Base-by-base conservation (phyloP, 2,888 invertebrate genomes). In the Ormyrus thymus region DNA sequence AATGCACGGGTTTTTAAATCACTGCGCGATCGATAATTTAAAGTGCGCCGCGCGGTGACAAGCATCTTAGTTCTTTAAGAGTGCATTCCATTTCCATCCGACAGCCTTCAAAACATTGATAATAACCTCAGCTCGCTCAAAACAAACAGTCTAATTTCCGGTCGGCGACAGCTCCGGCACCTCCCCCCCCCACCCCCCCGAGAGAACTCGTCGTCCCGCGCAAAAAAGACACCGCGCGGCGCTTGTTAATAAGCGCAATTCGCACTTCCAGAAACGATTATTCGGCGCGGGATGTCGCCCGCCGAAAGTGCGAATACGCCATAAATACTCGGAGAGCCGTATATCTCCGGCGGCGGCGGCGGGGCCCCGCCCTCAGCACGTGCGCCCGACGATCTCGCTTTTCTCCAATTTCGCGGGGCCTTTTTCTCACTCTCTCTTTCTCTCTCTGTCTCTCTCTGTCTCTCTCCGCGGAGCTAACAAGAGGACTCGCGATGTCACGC, bases 251-350 rank as follows among this genome's bases (percentile, higher is more conserved):
- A 87, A 87, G 86, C 82, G 83, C 84, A 84, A 85, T 88, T 88
- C 86, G 84, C 88, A 86, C 88, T 88, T 89, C 85, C 87, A 87
- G 85, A 87, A 88, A 86, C 87, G 88, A 90, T 89, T 88, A 90
- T 89, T 88, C 84, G 86, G 85, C 11, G 72, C 58, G 66, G 55
- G 29, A 62, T 7, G 50, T 45, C 59, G 85, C 83, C 83, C 85
- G 43, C 83, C 85, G 84, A 84, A 84, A 88, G 55, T 86, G 86
- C 87, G 87, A 86, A 89, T 89, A 89, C 86, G 87, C 90, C 90
- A 88, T 90, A 90, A 90, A 90, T 90, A 90, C 88, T 87, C 86
- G 84, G 79, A 83, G 86, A 82, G 86, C 87, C 86, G 89, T 90
- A 90, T 88, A 89, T 90, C 89, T 90, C 88, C 86, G 87, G 88